A percentile compares a stretch with the other conserved stretches of the same genome.
These are phyloP conservation scores for Prunella fulvescens DNA, from an alignment of 2,113 vertebrate genomes.

Conservation along the genomic window DNA sequence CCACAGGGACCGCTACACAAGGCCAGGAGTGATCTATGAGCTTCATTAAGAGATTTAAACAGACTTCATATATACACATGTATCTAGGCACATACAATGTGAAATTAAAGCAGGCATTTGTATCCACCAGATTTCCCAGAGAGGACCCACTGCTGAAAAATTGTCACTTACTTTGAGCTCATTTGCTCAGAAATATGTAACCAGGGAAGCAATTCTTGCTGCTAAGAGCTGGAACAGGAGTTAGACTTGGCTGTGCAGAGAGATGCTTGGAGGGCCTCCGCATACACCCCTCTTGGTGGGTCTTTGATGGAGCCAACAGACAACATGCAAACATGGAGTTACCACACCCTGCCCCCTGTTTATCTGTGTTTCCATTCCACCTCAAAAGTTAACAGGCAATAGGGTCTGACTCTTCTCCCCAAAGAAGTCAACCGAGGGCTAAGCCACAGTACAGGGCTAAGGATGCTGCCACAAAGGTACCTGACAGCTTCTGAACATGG, in stretches of 20 bases:
- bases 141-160: background rate
- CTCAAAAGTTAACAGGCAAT: background rate
- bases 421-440: rapidly evolving
- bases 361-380: background rate
- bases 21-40: background rate
- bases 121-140: background rate
- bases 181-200: background rate
- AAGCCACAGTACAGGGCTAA: background rate
- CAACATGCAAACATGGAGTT: rapidly evolving
- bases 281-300: background rate
- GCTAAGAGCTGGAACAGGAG: background rate
- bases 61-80: background rate
- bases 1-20: background rate
- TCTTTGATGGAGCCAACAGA: background rate
- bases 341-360: rapidly evolving
- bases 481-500: background rate
- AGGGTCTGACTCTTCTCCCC: background rate
- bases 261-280: background rate
- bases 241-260: background rate
- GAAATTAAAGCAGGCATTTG: background rate
- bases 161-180: background rate
- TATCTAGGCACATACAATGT: background rate
- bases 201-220: background rate
- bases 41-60: background rate
- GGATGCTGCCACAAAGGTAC: background rate